Base-by-base conservation (phyloP, 2,797 vertebrate genomes). In the Muraenolepis orangiensis region DNA sequence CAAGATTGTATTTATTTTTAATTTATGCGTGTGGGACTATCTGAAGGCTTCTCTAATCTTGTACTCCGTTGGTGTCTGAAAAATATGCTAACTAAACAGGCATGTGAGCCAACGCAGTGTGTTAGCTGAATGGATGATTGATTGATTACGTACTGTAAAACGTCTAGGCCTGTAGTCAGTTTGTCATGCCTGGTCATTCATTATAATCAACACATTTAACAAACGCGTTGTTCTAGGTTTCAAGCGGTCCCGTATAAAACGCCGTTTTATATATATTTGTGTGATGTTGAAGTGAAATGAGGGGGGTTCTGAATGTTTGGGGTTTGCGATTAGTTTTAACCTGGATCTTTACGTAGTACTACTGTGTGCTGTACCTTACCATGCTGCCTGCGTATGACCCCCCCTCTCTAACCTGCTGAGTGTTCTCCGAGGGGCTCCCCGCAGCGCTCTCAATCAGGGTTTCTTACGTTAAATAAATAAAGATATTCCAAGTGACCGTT, bases 1-100 rank as follows among this genome's bases (percentile, higher is more conserved):
- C 76, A 29, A 75, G 72, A 26, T 80, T 72, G 74, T 90, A 92
- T 91, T 93, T 91, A 92, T 91, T 90, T 85, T 75, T 89, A 82
- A 89, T 87, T 92, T 92, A 90, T 91, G 89, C 76, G 78, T 61
- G 77, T 76, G 73, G 70, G 84, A 88, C 87, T 86, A 86, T 90
- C 84, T 77, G 82, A 79, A 82, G 72, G 66, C 78, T 82, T 51
- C 46, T 80, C 78, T 87, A 76, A 69, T 87, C 36, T 68, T 70
- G 74, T 78, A 66, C 80, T 84, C 18, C 2, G 70, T 71, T 72
- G 31, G 77, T 80, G 61, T 79, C 64, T 57, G 40, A 42, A 42
- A n/a, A n/a, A n/a, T 14, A 42, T 14, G 40, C 40, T 14, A 42
- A 42, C 13, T 42, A 1, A 51, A 51, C 46, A 51, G 20, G 20